Evolutionary conservation across 1,140 invertebrate genomes (phyloP), one percentile per base, ranked within the genome.

Genomic region (Dufourea novaeangliae): DNA sequence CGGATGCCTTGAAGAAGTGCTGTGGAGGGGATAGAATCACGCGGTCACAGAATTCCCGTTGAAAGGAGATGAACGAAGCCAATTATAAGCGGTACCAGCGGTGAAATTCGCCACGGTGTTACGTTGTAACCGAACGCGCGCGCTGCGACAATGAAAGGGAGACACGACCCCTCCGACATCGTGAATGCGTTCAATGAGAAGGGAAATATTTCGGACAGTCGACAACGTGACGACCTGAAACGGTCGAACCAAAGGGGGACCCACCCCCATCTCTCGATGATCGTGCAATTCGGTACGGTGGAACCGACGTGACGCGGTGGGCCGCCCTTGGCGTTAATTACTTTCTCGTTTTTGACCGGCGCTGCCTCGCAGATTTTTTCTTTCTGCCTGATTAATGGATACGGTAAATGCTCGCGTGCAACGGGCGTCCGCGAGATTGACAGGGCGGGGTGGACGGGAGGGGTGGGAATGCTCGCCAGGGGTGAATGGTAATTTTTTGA

Each of bases 81-180:
- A 80, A 85, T 85, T 85, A 85, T 81, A 52, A 68, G 52, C 50
- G 82, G 68, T 63, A 59, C 83, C 72, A 56, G 63, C 68, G 32
- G 63, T 78, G 57, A 85, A n/a, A 85, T 85, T 85, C 73, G 83
- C 81, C 67, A 80, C 64, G 73, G 78, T 34, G 63, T 69, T 64
- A 61, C 73, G 66, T 80, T 70, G 82, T 76, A 77, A 67, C 62
- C 54, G 76, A 72, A 73, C 27, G 56, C 20, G 52, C n/a, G n/a
- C n/a, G n/a, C n/a, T n/a, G n/a, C 69, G 70, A 84, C 68, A 70
- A 80, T 69, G 69, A 52, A n/a, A 14, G 39, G n/a, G n/a, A n/a
- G 68, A 77, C 29, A 52, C 25, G 14, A 8, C 8, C n/a, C n/a
- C n/a, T n/a, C n/a, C 20, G 11, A 39, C 56, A 37, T 12, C 61